Evolutionary conservation across 2,113 vertebrate species (phyloP).

Genomic region (human): GRCh38 chr6:91713001-91713500

Average conservation of each 20-base stretch:
- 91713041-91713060: not conserved
- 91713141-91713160: not conserved
- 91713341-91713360: not conserved
- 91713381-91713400: not conserved
- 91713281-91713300: not conserved
- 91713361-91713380: not conserved
- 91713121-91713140: not conserved
- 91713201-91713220: not conserved
- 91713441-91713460: not conserved
- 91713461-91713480: not conserved
- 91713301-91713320: not conserved
- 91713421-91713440: not conserved
- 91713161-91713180: not conserved
- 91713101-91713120: not conserved
- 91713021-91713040: not conserved
- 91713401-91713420: not conserved
- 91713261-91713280: not conserved
- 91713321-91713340: not conserved
- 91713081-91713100: not conserved
- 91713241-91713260: not conserved
- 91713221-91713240: not conserved
- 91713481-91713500: not conserved
- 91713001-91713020: not conserved
- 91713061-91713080: not conserved
- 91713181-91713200: not conserved